Evolutionary conservation across 1,140 invertebrate genomes (phyloP), one percentile per base, ranked within the genome.

Genomic region (Geopemphigus sp.): DNA sequence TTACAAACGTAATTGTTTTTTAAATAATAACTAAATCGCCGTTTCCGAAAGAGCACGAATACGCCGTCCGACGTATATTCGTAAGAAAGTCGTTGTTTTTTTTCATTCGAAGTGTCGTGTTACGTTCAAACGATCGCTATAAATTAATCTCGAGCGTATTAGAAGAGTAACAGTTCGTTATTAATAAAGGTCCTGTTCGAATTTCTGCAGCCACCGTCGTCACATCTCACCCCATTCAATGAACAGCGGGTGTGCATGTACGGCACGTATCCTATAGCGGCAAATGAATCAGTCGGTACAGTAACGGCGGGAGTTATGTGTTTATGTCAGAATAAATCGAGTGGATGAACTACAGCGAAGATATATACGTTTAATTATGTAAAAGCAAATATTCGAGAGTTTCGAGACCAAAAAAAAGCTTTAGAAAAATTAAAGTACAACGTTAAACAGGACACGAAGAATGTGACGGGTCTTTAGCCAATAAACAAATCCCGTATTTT

Each of bases 401-500:
- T 3, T 50, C 2, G 1, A 32, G 12, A 15, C 39, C 11, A n/a
- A 14, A 24, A 68, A 50, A 19, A n/a, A n/a, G n/a, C n/a, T 50
- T 10, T 50, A 5, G 0, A 15, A 22, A n/a, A 50, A n/a, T n/a
- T 50, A 50, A 68, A 68, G 14, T 50, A 50, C 1, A 24, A 47
- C 10, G 8, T 24, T 24, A 14, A 26, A 50, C 39, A 50, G n/a
- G 14, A 17, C 12, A 68, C 17, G n/a, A 15, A 57, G 54, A 22
- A 22, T 22, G n/a, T n/a, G 26, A 50, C 26, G 17, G 10, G 22
- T 26, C 66, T 53, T 53, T 70, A 22, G 24, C 29, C 68, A 72
- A 54, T 72, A 29, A 68, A 72, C 66, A 54, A 29, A 29, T 54
- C 26, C 24, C 47, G 54, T n/a, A 72, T 72, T 72, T 54, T 72